Evolutionary conservation across 92 coral and sea anemone genomes (phyloP), one percentile per base, ranked within the genome.

Genomic region (Blastomussa wellsi): DNA sequence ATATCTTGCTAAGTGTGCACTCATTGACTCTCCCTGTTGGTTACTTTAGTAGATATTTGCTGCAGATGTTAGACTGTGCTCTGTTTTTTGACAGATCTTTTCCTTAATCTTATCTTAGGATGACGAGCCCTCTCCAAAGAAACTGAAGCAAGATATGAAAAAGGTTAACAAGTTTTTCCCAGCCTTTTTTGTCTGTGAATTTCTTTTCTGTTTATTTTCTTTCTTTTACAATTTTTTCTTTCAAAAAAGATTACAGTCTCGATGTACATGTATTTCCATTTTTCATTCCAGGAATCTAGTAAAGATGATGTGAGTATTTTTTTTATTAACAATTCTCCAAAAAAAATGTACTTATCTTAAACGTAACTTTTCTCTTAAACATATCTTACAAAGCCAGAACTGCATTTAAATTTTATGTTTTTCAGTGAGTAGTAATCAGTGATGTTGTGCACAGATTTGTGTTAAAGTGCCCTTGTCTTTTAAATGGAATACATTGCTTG

Each of bases 121-220:
- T 64, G 87, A 77, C 38, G 86, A 83, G 44, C 91, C 77, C 5
- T 29, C 68, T 36, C 74, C 73, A 60, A 79, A 89, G 80, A 74
- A 57, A 73, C 11, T 14, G 22, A 83, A 83, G 33, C 47, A 48
- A 53, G 49, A 38, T 16, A 38, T 22, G 17, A 73, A 49, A 19
- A 76, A 76, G 87, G 75, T 73, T 48, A 7, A 26, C 17, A 12
- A 17, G n/a, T 15, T 83, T 59, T 1, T 19, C 5, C 5, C 41
- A 36, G 28, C 0, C 7, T 70, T 35, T 32, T 19, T 35, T 8
- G 28, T 4, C 7, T 17, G 22, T 15, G 20, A 17, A 4, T 68
- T 13, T 16, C 7, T 38, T 15, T 47, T 49, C 16, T 3, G 13
- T 57, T 14, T 36, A 19, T 52, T 74, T 64, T 3, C 15, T 42